Base-by-base conservation (phyloP, 2,888 invertebrate genomes). In the Melanargia galathea region DNA sequence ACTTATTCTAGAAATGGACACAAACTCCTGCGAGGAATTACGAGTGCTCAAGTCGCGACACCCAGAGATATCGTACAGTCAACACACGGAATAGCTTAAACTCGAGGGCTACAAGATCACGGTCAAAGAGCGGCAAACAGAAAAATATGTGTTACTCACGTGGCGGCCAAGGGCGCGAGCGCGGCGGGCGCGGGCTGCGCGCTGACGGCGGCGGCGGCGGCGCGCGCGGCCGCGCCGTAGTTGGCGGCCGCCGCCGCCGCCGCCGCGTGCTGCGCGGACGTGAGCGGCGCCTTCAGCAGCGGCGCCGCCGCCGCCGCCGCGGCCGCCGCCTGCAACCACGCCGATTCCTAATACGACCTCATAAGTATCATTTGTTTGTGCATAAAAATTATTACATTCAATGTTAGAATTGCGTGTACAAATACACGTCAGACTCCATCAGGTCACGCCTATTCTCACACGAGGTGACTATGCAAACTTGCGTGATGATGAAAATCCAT, bases 161-260 rank as follows among this genome's bases (percentile, higher is more conserved):
- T 80, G 72, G 86, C 83, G n/a, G 78, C 82, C 66, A 90, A 81
- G 2, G 83, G 88, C 67, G 87, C 74, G 54, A 89, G 86, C 48
- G 87, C 63, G 67, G 82, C 57, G 78, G 95, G 95, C 73, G 95
- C 94, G 71, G 95, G 95, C 70, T 78, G 76, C 91, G 94, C 90
- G 94, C 93, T 79, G 76, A 82, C 86, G 63, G 96, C 95, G 72
- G 95, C 96, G 74, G 95, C 95, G 76, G 95, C 96, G 71, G 96
- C 96, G 73, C 96, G 93, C 71, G 96, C 96, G 72, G 96, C 96
- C 38, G 96, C 96, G 68, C 96, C 96, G 81, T 96, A 96, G 89
- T 96, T 96, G 71, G 96, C 95, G 62, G 96, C 96, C 75, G 97
- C 97, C 69, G 96, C 96, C 81, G 97, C 96, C 81, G 97, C 96